Percentiles rank a stretch among this genome's conserved stretches.
Conservation (phyloP, 1,140 invertebrate genomes). For the Theocolax elegans region DNA sequence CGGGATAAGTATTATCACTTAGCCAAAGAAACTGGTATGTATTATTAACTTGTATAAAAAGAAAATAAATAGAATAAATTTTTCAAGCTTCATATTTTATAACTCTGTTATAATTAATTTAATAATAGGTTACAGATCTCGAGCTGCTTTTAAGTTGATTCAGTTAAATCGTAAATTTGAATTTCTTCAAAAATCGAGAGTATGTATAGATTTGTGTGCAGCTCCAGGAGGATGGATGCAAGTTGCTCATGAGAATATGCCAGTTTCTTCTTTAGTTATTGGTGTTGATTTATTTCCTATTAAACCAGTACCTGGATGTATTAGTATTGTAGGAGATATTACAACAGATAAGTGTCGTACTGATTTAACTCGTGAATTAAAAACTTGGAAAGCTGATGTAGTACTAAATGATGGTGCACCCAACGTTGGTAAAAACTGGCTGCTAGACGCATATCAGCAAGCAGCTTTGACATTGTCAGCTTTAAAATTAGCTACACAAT, state of each 20-base stretch:
- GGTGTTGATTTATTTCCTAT: constrained; percentile 98
- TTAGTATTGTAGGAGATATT: constrained; percentile 93
- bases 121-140: constrained; percentile 87
- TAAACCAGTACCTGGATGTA: constrained; percentile 90
- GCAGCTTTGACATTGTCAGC: constrained; percentile 89
- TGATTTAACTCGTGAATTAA: constrained; percentile 84
- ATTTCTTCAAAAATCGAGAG: constrained; percentile 94
- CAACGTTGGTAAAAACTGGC: constrained; percentile 98
- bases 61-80: no score
- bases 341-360: constrained; percentile 92
- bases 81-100: constrained; percentile 12
- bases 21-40: constrained; percentile 96
- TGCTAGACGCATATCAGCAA: constrained; percentile 97
- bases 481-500: constrained; percentile 91
- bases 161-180: constrained; percentile 98
- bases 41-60: no score
- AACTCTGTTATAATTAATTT: background rate
- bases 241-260: constrained; percentile 98
- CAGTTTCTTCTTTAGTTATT: constrained; percentile 93
- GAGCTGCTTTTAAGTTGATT: constrained; percentile 98
- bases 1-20: constrained; percentile 99
- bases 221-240: constrained; percentile 99
- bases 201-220: constrained; percentile 98
- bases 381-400: constrained; percentile 97
- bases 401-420: constrained; percentile 98